Evolutionary conservation across 92 coral and sea anemone genomes (phyloP), one percentile per base, ranked within the genome.

Genomic region (Nematostella vectensis): DNA sequence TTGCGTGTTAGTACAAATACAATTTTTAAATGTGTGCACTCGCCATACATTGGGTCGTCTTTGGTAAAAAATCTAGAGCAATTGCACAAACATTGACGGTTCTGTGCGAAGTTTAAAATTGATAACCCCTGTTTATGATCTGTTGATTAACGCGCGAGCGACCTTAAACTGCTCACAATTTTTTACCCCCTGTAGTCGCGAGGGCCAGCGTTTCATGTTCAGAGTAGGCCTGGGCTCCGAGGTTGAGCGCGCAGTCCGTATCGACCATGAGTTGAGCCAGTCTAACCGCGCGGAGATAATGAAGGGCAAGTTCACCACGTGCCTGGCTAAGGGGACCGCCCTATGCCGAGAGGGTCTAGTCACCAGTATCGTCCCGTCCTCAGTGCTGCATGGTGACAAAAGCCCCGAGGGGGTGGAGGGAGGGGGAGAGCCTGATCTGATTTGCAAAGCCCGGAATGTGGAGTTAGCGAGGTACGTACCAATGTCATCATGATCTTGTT

Each of bases 291-390:
- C 89, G 2, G 83, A 76, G 59, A 77, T 89, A 3, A 58, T 74
- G 42, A 89, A 81, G 21, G 97, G 80, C 74, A 70, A 47, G 12
- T 56, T 70, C n/a, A 47, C 71, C 31, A 71, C 62, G 19, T 89
- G 97, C 25, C 54, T 77, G 2, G 68, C 59, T 26, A 79, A 71
- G 29, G 97, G 89, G 62, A 67, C 88, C 27, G 58, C 64, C 13
- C 77, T 88, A 67, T 89, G 95, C 11, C 83, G 75, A 36, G 67
- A 73, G 31, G 97, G 97, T 17, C 76, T 89, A 45, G 88, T 87
- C 19, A 78, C 83, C 25, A 89, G 97, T 61, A 69, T 89, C 17
- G 79, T 81, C 4, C 78, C 83, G 25, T 58, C 72, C 0, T 70
- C 69, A 19, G 78, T 66, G 4, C 23, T 45, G 51, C 51, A 45